Conservation (phyloP, 2,113 vertebrate genomes). For the rabbit (Oryctolagus cuniculus) region DNA sequence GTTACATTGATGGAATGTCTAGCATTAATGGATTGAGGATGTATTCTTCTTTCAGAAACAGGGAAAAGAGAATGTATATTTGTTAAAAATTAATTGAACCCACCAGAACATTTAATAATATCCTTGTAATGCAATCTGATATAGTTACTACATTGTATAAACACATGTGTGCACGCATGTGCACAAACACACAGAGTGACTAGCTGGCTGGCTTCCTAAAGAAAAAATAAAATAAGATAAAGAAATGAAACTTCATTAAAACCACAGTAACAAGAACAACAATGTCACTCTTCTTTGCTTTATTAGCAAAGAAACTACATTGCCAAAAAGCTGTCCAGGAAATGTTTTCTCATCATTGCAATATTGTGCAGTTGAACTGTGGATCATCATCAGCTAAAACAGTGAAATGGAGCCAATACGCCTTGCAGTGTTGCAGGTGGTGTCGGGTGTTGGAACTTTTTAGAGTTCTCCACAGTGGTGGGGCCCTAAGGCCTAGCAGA, state of each 20-base stretch:
- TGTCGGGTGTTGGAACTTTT: constrained; percentile 45
- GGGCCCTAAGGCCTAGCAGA: constrained; percentile 56
- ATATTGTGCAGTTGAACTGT: constrained; percentile 54
- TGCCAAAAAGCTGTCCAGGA: constrained; percentile 56
- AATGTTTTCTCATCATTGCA: constrained; percentile 57
- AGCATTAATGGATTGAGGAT: background rate
- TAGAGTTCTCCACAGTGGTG: constrained; percentile 32
- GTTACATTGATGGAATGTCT: background rate
- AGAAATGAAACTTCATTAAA: constrained; percentile 32
- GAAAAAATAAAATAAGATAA: background rate
- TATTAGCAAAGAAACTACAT: background rate
- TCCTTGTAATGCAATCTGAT: background rate
- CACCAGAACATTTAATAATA: background rate
- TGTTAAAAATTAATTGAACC: constrained; percentile 44
- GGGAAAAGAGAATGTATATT: constrained; percentile 16
- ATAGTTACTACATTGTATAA: background rate
- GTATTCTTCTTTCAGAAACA: constrained; percentile 29
- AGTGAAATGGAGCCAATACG: constrained; percentile 54
- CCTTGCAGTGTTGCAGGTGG: constrained; percentile 75
- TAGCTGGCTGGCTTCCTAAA: background rate
- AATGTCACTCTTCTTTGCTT: constrained; percentile 43
- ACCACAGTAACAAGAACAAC: constrained; percentile 11
- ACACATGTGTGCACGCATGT: background rate
- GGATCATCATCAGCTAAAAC: constrained; percentile 38
- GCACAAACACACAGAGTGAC: background rate